Evolutionary conservation across 2,113 vertebrate genomes (phyloP), one percentile per base, ranked within the genome.

Genomic region (Willisornis vidua): DNA sequence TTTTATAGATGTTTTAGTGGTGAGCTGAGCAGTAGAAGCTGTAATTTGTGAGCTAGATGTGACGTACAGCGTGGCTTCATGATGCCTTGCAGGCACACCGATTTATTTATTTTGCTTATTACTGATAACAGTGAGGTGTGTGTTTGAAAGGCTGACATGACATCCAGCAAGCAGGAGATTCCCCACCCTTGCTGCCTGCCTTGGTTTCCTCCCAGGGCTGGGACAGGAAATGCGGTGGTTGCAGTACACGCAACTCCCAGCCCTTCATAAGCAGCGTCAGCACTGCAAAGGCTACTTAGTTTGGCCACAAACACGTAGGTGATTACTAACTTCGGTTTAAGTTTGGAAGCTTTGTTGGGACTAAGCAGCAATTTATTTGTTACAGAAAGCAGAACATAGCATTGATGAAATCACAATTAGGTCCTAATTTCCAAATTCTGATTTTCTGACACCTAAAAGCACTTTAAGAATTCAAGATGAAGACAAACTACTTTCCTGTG

Each of bases 171-270:
- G 79, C 14, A 26, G 79, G 83, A 96, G 91, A 93, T 65, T 88
- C 79, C 54, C 89, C 95, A 78, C 89, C 93, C 91, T 71, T 25
- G 71, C n/a, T 54, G 91, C 83, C 59, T 41, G 79, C 72, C 51
- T 41, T 9, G 79, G 90, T 83, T 93, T 96, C 92, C 94, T 94
- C 88, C 73, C 51, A 15, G 81, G 82, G 92, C 75, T 22, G 85
- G 89, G 76, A 52, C 90, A 96, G 92, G 94, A 96, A 96, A 72
- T 24, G 31, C 1, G 19, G 76, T 20, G 70, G 87, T 20, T 83
- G 79, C 33, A 59, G 51, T 11, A 24, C 35, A 77, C 3, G 35
- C 75, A 74, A 19, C 55, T 67, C 41, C 71, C 83, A 54, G 57
- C 49, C 24, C 61, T 71, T 23, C 9, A 7, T 23, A n/a, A 83